Conservation (phyloP, 1,140 invertebrate genomes). For the Trichonephila inaurata region DNA sequence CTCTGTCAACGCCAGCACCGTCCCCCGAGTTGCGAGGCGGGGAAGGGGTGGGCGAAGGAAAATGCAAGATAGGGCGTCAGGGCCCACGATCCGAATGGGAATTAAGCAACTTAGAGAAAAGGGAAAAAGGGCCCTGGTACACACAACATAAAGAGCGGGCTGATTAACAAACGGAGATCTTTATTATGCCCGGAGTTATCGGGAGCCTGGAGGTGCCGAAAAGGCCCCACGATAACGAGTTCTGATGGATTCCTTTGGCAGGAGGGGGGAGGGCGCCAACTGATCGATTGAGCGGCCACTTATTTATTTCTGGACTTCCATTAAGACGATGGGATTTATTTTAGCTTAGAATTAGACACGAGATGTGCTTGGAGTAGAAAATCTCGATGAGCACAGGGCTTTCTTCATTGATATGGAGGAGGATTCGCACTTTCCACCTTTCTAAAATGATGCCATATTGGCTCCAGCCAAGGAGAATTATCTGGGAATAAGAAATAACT, state of each 20-base stretch:
- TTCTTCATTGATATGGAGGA: constrained; percentile 4
- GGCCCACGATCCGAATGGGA: constrained; percentile 66
- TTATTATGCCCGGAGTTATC: constrained; percentile 73
- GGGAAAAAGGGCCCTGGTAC: constrained; percentile 25
- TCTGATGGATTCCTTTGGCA: constrained; percentile 71
- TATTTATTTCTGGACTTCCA: constrained; percentile 71
- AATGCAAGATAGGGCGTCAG: constrained; percentile 15
- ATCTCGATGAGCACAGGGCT: not conserved
- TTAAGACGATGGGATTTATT: constrained; percentile 64
- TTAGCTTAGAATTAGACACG: constrained; percentile 44
- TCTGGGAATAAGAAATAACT: not conserved
- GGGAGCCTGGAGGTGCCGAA: constrained; percentile 61
- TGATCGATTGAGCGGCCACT: constrained; percentile 69
- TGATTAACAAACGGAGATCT: constrained; percentile 75
- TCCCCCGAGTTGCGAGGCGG: constrained; percentile 8
- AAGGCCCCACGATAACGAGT: constrained; percentile 72
- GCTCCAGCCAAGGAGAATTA: not conserved
- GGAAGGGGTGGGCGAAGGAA: not conserved
- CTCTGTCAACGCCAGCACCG: constrained; percentile 32
- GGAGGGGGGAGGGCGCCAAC: not conserved
- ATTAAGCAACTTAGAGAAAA: constrained; percentile 72
- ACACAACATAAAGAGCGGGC: constrained; percentile 37
- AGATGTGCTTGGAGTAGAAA: not conserved
- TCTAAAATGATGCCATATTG: not conserved
- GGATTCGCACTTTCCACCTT: not conserved